Base-by-base conservation (phyloP, 2,113 vertebrate species). In the Seriola aureovittata region DNA sequence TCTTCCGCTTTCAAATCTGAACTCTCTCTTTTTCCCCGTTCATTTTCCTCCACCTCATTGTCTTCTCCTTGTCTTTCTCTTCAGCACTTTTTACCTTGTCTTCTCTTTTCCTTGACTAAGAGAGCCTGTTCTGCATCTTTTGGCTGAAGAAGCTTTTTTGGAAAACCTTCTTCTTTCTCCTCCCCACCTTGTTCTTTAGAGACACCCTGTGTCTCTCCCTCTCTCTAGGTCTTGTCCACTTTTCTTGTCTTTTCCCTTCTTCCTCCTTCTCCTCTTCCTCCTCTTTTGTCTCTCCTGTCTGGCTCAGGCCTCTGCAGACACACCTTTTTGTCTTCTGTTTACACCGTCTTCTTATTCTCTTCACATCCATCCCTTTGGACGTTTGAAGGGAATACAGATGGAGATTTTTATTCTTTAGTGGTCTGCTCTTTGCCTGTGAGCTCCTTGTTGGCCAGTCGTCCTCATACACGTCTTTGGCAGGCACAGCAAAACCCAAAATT, bases 341-440 rank as follows among this genome's bases (percentile, higher is more conserved):
- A 64, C 17, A 4, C 76, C 6, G 25, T n/a, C 54, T 62, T 40
- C 48, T 59, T 42, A 25, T 60, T 74, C 57, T 84, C 74, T 86
- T 75, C 76, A 59, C 23, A 80, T 84, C 81, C 71, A 63, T 66
- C 73, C 68, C 85, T 63, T 65, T 58, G 17, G 4, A 62, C 23
- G 23, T 84, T 80, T 75, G 36, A 17, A 25, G 54, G 55, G 88
- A 85, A 91, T 84, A 78, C 71, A 81, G 84, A 91, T 85, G 44
- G 79, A 79, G 19, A 10, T 52, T 54, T 32, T 29, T 25, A 63
- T 36, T 72, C 88, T 52, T 74, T 4, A 19, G 73, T 55, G 54
- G 29, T 44, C 29, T 70, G 58, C 54, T 72, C 11, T 55, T 58
- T 75, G 38, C 57, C 65, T 60, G 13, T 42, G 71, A 82, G 65